Evolutionary conservation across 2,888 invertebrate genomes (phyloP).

Genomic region (Lycophotia porphyrea): DNA sequence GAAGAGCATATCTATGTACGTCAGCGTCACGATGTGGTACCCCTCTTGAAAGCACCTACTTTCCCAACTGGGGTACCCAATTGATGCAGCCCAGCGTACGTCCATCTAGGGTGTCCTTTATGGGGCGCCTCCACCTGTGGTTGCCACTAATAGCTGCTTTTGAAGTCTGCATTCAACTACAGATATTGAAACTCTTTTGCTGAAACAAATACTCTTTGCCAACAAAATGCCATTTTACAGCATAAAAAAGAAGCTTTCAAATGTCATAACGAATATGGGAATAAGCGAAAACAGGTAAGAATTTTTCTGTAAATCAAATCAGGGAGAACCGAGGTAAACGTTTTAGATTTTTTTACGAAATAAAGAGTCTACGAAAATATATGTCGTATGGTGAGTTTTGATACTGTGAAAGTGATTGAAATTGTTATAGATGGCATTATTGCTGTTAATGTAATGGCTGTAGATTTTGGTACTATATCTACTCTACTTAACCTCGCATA

Average conservation of each 20-base stretch:
- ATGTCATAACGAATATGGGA: constrained; percentile 74
- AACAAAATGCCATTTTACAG: constrained; percentile 28
- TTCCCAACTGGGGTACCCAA: no score
- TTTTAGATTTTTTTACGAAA: not conserved
- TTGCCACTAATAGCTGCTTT: not conserved
- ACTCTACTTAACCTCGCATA: not conserved
- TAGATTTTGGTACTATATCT: not conserved
- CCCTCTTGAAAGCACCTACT: no score
- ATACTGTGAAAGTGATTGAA: not conserved
- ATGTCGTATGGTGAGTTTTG: no score
- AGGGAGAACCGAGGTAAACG: not conserved
- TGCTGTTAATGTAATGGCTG: not conserved
- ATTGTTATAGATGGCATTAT: not conserved
- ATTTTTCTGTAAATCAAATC: constrained; percentile 15
- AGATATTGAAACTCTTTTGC: constrained; percentile 5
- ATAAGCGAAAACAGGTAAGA: constrained; percentile 73
- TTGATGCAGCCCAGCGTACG: no score
- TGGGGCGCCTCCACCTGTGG: not conserved
- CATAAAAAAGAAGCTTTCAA: constrained; percentile 27
- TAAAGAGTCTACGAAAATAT: not conserved
- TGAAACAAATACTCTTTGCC: constrained; percentile 34
- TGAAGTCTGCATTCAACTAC: not conserved
- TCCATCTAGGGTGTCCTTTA: no score
- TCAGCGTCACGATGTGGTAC: no score
- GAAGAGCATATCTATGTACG: no score